Evolutionary conservation across 1,140 invertebrate species (phyloP).

Genomic region (Heliothis virescens): DNA sequence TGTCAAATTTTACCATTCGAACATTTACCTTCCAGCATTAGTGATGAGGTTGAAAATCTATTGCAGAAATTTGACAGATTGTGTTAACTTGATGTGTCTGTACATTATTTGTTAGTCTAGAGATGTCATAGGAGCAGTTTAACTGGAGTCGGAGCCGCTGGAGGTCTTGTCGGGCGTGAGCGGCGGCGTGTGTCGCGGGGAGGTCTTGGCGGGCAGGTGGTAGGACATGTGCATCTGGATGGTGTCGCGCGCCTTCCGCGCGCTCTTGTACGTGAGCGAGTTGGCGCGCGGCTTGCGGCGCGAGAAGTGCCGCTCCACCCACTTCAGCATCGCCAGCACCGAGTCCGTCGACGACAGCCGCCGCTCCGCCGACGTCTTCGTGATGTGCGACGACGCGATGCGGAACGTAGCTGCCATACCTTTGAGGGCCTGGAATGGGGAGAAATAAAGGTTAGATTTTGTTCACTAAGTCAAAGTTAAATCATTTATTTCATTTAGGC

Average conservation of each 20-base stretch:
- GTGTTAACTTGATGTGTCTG: no score
- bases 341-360: slow-evolving; percentile 95
- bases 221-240: slow-evolving; percentile 92
- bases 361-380: slow-evolving; percentile 94
- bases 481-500: no score
- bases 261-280: slow-evolving; percentile 87
- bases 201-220: slow-evolving; percentile 69
- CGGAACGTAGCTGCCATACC: slow-evolving; percentile 97
- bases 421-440: slow-evolving; percentile 89
- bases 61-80: no score
- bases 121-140: slow-evolving; percentile 26
- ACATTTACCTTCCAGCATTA: no score
- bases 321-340: slow-evolving; percentile 95
- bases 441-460: neutral
- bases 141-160: slow-evolving; percentile 68
- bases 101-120: neutral
- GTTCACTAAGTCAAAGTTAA: no score
- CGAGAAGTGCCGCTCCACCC: slow-evolving; percentile 94
- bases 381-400: slow-evolving; percentile 93
- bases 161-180: slow-evolving; percentile 69
- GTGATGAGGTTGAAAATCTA: no score
- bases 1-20: no score
- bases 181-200: slow-evolving; percentile 71
- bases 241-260: slow-evolving; percentile 86
- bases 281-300: slow-evolving; percentile 90